phyloP scores from a whole-genome alignment of 2,888 invertebrate genomes.

The Emmelina monodactyla region DNA sequence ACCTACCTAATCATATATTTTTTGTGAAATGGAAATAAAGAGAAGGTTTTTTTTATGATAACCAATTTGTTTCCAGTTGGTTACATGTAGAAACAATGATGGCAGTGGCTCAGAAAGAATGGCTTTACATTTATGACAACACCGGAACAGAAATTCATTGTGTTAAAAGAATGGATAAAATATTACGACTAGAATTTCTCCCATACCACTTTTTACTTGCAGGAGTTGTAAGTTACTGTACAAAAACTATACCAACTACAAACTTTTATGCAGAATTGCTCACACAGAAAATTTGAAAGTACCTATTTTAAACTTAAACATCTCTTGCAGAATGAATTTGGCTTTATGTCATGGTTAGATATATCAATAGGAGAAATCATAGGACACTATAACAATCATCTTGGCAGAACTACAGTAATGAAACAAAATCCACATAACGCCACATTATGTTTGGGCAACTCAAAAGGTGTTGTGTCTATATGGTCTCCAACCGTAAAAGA shows the following conservation, averaged over 20 bases:
- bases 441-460: slow-evolving; percentile 86
- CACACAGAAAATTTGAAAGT: no score
- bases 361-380: slow-evolving; percentile 92
- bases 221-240: slow-evolving; percentile 72
- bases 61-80: slow-evolving; percentile 65
- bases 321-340: slow-evolving; percentile 68
- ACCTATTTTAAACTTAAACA: no score
- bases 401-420: slow-evolving; percentile 84
- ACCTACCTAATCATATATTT: slow-evolving; percentile 11
- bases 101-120: slow-evolving; percentile 96
- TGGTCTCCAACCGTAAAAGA: slow-evolving; percentile 92
- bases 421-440: slow-evolving; percentile 96
- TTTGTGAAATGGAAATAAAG: background rate
- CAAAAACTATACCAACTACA: no score
- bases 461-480: slow-evolving; percentile 91
- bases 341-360: slow-evolving; percentile 92
- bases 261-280: no score
- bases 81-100: slow-evolving; percentile 96
- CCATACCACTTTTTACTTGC: slow-evolving; percentile 97
- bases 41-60: background rate
- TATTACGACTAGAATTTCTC: slow-evolving; percentile 88
- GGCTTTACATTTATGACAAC: slow-evolving; percentile 97
- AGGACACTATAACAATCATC: slow-evolving; percentile 75
- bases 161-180: slow-evolving; percentile 82
- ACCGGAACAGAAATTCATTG: slow-evolving; percentile 97